Evolutionary conservation across 30 jellyfish, hydroid and myxozoan genomes (phyloP).

Genomic region (Sanderia malayensis): DNA sequence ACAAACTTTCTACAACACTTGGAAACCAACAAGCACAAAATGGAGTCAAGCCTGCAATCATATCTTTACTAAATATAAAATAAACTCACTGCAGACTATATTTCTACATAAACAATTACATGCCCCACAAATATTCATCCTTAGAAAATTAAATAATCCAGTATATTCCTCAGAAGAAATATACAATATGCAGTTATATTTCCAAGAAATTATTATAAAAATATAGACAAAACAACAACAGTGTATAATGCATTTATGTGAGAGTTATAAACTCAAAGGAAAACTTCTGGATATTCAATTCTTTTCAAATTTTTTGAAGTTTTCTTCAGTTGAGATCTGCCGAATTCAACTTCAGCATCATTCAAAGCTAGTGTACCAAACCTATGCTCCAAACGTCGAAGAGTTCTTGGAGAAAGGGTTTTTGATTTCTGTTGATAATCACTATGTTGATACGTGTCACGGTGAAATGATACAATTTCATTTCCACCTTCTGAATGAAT

Average conservation of each 20-base stretch:
- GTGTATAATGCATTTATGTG: not conserved
- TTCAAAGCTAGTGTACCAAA: constrained; percentile 38
- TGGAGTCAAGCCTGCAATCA: no score
- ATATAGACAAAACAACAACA: not conserved
- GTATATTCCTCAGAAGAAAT: no score
- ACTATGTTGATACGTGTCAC: not conserved
- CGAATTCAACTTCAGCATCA: constrained; percentile 3
- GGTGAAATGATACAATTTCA: not conserved
- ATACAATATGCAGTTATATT: no score
- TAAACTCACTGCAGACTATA: no score
- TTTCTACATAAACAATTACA: no score
- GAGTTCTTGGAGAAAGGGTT: constrained; percentile 56
- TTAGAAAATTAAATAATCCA: no score
- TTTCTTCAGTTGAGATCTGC: not conserved
- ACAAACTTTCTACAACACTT: no score
- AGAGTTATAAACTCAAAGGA: no score
- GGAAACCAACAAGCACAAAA: no score
- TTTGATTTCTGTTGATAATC: constrained; percentile 29
- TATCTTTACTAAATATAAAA: no score
- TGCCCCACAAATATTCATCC: no score
- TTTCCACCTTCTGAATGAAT: not conserved
- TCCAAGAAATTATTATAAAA: no score
- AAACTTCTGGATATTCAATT: constrained; percentile 50
- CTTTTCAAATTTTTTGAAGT: not conserved
- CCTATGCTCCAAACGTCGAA: constrained; percentile 54